Base-by-base conservation (phyloP, 2,797 vertebrate species). In the Falco naumanni region DNA sequence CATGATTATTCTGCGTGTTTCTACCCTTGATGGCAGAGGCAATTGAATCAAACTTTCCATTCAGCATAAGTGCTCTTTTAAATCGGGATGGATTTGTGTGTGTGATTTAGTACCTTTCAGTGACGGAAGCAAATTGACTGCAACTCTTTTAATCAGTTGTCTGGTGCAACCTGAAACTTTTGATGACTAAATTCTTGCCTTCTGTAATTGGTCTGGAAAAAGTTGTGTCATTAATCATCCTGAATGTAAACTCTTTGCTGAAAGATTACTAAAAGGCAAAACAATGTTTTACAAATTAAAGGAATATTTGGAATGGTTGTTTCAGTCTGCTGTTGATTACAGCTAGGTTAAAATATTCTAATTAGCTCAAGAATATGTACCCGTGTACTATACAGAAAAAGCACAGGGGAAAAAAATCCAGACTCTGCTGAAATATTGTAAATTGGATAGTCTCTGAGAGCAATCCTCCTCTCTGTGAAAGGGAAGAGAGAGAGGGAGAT, bases 11-110 rank as follows among this genome's bases (percentile, higher is more conserved):
- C 77, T 86, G 25, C 47, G 31, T 51, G 50, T 50, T 96, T 91
- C 66, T 86, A 3, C 48, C 63, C 59, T 76, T 93, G 87, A 60
- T 31, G 6, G 56, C 47, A 80, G 51, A 91, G 24, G 74, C 74
- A 95, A 88, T 60, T 84, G 90, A 93, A 92, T 82, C 77, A 89
- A 92, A 89, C 34, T 87, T 95, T 92, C 92, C n/a, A 64, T 87
- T 90, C 66, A 63, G 63, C 7, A 0, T 76, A 94, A 93, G 51
- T 78, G 72, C 37, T 87, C 37, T 87, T 87, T 66, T 83, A 69
- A 95, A 93, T 61, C 22, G 60, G 45, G 84, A 70, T 74, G 56
- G 51, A 82, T 89, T 90, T 79, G n/a, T 28, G 2, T 63, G 13
- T 39, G 39, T 89, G 86, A 96, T 94, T 93, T 92, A 90, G 66